Percentiles rank a stretch among this genome's conserved stretches.
Evolutionary conservation across 2,797 vertebrate genomes (phyloP).

Genomic region (Sebastes ruberrimus): DNA sequence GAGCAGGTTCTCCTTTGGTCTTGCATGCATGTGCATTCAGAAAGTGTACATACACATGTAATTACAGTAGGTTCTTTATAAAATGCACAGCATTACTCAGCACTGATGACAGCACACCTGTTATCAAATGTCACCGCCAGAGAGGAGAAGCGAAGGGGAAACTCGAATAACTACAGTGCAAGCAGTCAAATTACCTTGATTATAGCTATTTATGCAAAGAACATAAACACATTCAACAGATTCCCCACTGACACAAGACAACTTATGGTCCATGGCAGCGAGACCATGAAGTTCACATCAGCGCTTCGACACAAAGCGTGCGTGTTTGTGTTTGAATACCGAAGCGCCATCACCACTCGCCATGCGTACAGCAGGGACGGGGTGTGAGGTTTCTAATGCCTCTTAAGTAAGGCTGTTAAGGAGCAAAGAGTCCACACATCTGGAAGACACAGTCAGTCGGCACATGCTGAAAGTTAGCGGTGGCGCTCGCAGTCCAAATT

Average conservation of each 20-base stretch:
- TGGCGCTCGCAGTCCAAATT: constrained; percentile 87
- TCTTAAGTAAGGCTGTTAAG: constrained; percentile 80
- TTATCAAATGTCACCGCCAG: constrained; percentile 35
- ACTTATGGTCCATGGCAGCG: constrained; percentile 35
- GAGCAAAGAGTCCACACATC: constrained; percentile 82
- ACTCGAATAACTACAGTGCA: constrained; percentile 33
- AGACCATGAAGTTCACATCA: constrained; percentile 40
- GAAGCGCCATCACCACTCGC: constrained; percentile 54
- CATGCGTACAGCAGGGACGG: constrained; percentile 43
- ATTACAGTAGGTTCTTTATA: constrained; percentile 18
- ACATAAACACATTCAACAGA: constrained; percentile 61
- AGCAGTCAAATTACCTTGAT: constrained; percentile 56
- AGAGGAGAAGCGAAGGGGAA: constrained; percentile 8
- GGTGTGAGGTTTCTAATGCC: constrained; percentile 76
- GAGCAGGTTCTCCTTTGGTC: constrained; percentile 24
- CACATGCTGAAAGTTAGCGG: constrained; percentile 86
- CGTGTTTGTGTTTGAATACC: constrained; percentile 53
- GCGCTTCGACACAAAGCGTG: constrained; percentile 33
- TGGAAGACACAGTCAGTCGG: constrained; percentile 83
- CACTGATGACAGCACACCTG: constrained; percentile 45
- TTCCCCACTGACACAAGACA: constrained; percentile 48
- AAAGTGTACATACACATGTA: constrained; percentile 1
- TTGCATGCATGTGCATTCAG: background rate
- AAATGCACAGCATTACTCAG: constrained; percentile 27
- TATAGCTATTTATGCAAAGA: constrained; percentile 62